phyloP scores from a whole-genome alignment of 2,113 vertebrate genomes.

The Elanus axillaris region DNA sequence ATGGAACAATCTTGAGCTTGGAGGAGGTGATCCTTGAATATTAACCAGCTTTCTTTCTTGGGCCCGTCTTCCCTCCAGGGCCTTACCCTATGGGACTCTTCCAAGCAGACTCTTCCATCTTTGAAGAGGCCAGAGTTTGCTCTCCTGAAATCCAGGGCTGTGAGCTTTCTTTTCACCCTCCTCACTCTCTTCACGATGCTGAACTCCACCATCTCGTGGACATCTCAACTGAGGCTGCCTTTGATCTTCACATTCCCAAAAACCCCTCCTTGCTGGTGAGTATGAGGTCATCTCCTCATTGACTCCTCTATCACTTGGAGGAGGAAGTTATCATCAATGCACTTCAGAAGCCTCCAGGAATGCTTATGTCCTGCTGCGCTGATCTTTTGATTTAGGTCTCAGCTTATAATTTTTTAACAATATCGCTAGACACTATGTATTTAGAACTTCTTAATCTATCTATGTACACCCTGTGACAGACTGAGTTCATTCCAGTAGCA shows the following conservation, averaged over 20 bases:
- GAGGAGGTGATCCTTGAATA: background rate
- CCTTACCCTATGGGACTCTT: background rate
- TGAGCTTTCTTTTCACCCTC: background rate
- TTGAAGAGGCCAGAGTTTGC: background rate
- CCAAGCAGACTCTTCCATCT: background rate
- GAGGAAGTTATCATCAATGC: background rate
- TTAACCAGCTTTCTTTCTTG: background rate
- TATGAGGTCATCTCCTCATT: background rate
- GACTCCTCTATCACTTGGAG: background rate
- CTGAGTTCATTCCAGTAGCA: background rate
- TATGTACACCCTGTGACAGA: background rate
- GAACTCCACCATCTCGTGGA: background rate
- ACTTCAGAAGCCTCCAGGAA: background rate
- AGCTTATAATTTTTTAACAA: background rate
- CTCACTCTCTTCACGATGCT: background rate
- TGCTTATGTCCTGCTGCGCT: background rate
- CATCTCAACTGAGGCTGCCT: background rate
- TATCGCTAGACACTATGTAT: background rate
- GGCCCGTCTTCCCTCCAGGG: background rate
- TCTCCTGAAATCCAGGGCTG: no score
- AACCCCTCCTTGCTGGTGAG: background rate
- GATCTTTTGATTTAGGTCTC: background rate
- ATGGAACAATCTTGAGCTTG: no score
- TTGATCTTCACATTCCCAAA: background rate
- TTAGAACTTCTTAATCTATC: background rate